Base-by-base conservation (phyloP, 35 echinoderm and acorn worm genomes). In the Amphiura filiformis region DNA sequence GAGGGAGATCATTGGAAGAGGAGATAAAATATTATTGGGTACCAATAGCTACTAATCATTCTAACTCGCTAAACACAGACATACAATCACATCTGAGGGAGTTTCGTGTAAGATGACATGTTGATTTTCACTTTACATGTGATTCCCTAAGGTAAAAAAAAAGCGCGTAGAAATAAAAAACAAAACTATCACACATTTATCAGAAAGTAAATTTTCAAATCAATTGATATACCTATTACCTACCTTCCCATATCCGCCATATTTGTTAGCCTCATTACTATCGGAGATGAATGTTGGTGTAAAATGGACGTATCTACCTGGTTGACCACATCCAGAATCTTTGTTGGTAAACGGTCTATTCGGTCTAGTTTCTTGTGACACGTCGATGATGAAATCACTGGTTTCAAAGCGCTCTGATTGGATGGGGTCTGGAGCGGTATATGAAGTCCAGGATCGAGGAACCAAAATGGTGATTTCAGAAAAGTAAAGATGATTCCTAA, bases 311-410 rank as follows among this genome's bases (percentile, higher is more conserved):
- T 65, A 97, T 33, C 83, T 28, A 13, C 95, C 92, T 22, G 36
- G 78, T 35, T 90, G 76, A 13, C 95, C 95, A 57, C 95, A 97
- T 13, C 49, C 84, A 1, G 92, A 94, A 23, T 86, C 56, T 76
- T 97, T 97, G 39, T 85, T 80, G 0, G 89, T 91, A 77, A 89
- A 97, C 1, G 95, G 95, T 77, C 86, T 78, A 41, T 94, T 92
- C 0, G 33, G 39, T 26, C 56, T 49, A 52, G 7, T 20, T 1
- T 89, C 82, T 56, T 56, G 82, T 22, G 92, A 85, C 11, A 84
- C 36, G 64, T 94, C 95, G 23, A 97, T 87, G 14, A 89, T 94
- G 86, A 97, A 61, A 78, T 97, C 95, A 89, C 95, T 97, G 23
- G 80, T 86, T 35, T 89, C 92, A 84, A 87, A 97, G 7, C 86